Evolutionary conservation across 2,888 invertebrate species (phyloP).

Genomic region (Synanthedon tipuliformis): DNA sequence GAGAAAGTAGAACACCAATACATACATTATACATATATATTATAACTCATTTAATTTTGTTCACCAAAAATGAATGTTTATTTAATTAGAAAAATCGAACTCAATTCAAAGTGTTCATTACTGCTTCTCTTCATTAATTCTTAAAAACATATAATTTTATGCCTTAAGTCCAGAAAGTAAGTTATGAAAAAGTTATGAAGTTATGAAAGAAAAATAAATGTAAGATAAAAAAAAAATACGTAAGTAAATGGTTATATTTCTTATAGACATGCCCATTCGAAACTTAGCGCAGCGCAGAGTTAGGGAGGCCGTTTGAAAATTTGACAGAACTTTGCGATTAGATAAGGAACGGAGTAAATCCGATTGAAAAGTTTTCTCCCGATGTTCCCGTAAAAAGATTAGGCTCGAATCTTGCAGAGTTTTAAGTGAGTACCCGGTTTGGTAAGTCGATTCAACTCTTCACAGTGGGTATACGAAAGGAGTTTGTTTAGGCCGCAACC

Average conservation of each 20-base stretch:
- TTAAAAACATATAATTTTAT: too few relatives aligned
- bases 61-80: too few relatives aligned
- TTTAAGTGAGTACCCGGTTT: constrained; percentile 18
- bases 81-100: too few relatives aligned
- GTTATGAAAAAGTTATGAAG: too few relatives aligned
- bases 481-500: not conserved
- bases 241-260: constrained; percentile 6
- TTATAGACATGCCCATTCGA: constrained; percentile 14
- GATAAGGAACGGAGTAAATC: constrained; percentile 50
- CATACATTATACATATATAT: too few relatives aligned
- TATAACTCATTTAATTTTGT: too few relatives aligned
- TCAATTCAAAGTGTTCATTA: too few relatives aligned
- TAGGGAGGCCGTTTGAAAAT: constrained; percentile 36
- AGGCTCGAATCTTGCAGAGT: constrained; percentile 26
- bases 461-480: not conserved
- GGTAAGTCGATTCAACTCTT: not conserved
- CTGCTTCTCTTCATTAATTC: too few relatives aligned
- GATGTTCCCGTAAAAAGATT: constrained; percentile 45
- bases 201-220: too few relatives aligned
- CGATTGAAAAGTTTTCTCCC: constrained; percentile 54
- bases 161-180: too few relatives aligned
- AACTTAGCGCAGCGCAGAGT: constrained; percentile 20
- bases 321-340: constrained; percentile 51
- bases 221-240: not conserved
- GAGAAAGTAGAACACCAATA: too few relatives aligned